These are phyloP conservation scores for Drosophila sp. DNA, from an alignment of 1,140 invertebrate genomes.

Conservation along the genomic window DNA sequence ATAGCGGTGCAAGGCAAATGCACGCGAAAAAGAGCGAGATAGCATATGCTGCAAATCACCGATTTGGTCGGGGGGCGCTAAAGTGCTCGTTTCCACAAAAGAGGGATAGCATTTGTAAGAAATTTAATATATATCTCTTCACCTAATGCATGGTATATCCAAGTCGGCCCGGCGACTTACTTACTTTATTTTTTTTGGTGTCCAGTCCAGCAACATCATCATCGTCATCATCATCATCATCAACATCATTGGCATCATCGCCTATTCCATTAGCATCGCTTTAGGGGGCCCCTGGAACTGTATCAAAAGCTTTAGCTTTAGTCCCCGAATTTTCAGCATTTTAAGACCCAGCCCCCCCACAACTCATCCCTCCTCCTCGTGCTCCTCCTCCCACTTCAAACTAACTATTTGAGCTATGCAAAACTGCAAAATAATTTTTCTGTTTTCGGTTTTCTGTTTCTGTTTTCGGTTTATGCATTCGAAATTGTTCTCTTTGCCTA, in stretches of 20 bases:
- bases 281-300: constrained; percentile 4
- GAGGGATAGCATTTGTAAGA: no score
- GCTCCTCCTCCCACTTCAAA: not conserved
- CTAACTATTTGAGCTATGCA: constrained; percentile 44
- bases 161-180: no score
- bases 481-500: not conserved
- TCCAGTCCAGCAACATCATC: not conserved
- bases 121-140: no score
- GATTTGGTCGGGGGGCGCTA: no score
- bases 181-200: not conserved
- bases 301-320: constrained; percentile 31
- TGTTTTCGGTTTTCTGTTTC: not conserved
- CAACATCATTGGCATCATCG: constrained; percentile 20
- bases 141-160: no score
- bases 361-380: not conserved
- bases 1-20: no score
- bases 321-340: constrained; percentile 6
- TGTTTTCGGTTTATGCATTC: constrained; percentile 20
- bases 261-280: constrained; percentile 48
- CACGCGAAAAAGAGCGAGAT: no score
- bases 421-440: constrained; percentile 33
- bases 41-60: no score
- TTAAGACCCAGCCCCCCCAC: not conserved
- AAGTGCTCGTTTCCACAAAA: no score
- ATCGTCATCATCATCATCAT: not conserved